phyloP scores from a whole-genome alignment of 2,797 vertebrate genomes.

The Pangasius larnaudii region DNA sequence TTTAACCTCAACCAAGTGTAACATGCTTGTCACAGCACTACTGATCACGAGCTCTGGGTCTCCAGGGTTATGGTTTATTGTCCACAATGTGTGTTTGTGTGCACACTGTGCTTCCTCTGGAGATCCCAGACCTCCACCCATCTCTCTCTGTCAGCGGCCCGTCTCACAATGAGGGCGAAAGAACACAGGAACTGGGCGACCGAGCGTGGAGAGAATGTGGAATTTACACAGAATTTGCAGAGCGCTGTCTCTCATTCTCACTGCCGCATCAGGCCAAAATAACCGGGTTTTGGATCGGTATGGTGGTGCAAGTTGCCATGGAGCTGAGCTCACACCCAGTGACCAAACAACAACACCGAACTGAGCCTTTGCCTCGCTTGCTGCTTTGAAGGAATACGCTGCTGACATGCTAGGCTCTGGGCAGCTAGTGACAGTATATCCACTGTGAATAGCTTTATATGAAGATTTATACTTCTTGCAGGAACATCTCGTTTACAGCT shows the following conservation, averaged over 20 bases:
- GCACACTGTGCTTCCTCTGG: slow-evolving; percentile 43
- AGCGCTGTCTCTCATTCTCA: slow-evolving; percentile 20
- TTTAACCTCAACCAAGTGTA: slow-evolving; percentile 7
- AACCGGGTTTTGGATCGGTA: slow-evolving; percentile 51
- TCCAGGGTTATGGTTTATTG: slow-evolving; percentile 34
- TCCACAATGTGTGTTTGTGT: slow-evolving; percentile 27
- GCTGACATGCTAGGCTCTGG: slow-evolving; percentile 18
- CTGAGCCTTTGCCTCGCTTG: slow-evolving; percentile 37
- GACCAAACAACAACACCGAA: slow-evolving; percentile 59
- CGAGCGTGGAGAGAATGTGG: slow-evolving; percentile 45
- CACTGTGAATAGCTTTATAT: slow-evolving; percentile 36
- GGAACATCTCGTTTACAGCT: slow-evolving; percentile 1
- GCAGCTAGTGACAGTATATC: slow-evolving; percentile 11
- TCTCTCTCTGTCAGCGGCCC: slow-evolving; percentile 31
- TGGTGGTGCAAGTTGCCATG: slow-evolving; percentile 52
- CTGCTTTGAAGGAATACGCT: slow-evolving; percentile 45
- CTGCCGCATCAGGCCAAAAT: slow-evolving; percentile 53
- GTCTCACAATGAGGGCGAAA: slow-evolving; percentile 47
- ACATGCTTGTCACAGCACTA: slow-evolving; percentile 8
- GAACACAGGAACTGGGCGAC: slow-evolving; percentile 45
- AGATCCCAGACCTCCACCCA: slow-evolving; percentile 56
- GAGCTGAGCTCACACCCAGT: slow-evolving; percentile 60
- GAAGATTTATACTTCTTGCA: neutral
- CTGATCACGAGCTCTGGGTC: slow-evolving; percentile 26
- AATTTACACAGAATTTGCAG: slow-evolving; percentile 56